These are phyloP conservation scores for Amia ocellicauda DNA, from an alignment of 2,113 vertebrate species.

Conservation along the genomic window DNA sequence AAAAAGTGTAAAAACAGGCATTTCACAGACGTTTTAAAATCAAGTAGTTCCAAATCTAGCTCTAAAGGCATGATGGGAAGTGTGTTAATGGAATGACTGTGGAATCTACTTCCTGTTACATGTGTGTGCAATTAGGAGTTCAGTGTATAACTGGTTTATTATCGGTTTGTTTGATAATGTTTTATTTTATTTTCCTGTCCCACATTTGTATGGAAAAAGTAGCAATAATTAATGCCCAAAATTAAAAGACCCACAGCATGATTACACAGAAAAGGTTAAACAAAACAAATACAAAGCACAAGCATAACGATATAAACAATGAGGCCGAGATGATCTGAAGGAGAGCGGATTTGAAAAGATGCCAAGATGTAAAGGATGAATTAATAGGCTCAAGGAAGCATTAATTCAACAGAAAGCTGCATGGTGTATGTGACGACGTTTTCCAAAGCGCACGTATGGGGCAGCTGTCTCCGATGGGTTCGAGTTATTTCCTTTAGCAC, in stretches of 20 bases:
- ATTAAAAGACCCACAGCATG: constrained; percentile 28
- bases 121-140: too few species aligned
- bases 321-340: too few species aligned
- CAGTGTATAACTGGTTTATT: too few species aligned
- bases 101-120: too few species aligned
- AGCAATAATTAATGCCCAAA: constrained; percentile 41
- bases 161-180: too few species aligned
- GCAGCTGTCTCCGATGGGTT: not conserved
- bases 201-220: constrained; percentile 65
- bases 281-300: too few species aligned
- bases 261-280: constrained; percentile 17
- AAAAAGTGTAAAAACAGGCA: too few species aligned
- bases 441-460: not conserved
- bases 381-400: not conserved
- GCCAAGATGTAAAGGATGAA: not conserved
- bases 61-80: too few species aligned
- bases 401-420: not conserved
- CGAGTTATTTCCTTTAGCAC: not conserved
- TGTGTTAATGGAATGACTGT: too few species aligned
- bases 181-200: not conserved
- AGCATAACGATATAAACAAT: not conserved
- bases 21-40: too few species aligned
- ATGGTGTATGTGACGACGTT: not conserved
- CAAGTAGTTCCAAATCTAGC: too few species aligned
- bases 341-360: too few species aligned